phyloP scores from a whole-genome alignment of 2,113 vertebrate genomes.

The Guaruba guarouba region DNA sequence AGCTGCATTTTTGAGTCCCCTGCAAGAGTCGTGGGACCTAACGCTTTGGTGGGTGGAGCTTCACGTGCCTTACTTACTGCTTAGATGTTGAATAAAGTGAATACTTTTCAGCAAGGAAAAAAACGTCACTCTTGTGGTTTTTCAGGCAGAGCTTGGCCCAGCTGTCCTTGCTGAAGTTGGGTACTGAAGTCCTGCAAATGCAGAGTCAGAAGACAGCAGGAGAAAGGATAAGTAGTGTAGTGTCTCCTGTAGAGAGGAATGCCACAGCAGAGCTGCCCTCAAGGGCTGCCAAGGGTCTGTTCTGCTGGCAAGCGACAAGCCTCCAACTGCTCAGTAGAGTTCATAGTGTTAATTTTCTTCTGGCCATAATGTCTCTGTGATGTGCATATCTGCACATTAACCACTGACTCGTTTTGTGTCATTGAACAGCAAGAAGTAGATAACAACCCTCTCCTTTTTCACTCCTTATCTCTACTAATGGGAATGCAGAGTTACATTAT shows the following conservation, averaged over 20 bases:
- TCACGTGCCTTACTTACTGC: not conserved
- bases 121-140: rapidly evolving
- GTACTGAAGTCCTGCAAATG: not conserved
- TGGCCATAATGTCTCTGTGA: not conserved
- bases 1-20: not conserved
- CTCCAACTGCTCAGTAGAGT: not conserved
- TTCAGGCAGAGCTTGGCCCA: not conserved
- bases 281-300: not conserved
- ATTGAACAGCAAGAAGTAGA: not conserved
- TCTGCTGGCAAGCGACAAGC: not conserved
- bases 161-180: not conserved
- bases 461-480: not conserved
- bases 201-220: not conserved
- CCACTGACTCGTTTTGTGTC: not conserved
- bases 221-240: not conserved
- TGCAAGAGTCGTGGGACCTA: not conserved
- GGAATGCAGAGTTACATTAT: not conserved
- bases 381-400: not conserved
- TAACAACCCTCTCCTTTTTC: not conserved
- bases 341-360: not conserved
- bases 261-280: not conserved
- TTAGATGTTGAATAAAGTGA: not conserved
- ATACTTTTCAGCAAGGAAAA: not conserved
- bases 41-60: rapidly evolving
- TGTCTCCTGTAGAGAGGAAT: not conserved